Evolutionary conservation across 92 coral and sea anemone species (phyloP).

Genomic region (Phymanthus crucifer): DNA sequence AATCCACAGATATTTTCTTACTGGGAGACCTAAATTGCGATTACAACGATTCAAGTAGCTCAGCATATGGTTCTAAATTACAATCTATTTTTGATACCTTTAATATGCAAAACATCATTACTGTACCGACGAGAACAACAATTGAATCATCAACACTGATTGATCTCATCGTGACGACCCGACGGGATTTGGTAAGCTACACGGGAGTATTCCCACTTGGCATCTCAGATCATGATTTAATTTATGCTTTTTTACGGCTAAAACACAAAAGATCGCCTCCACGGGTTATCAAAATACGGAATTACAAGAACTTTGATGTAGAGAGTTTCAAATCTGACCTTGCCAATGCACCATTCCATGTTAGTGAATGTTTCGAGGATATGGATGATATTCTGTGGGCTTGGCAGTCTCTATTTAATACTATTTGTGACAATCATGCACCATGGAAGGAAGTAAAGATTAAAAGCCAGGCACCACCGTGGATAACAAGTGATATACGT

Average conservation of each 20-base stretch:
- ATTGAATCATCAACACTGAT: neutral
- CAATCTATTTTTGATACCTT: no score
- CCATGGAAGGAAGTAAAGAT: conserved; percentile 35
- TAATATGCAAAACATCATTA: neutral
- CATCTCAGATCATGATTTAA: conserved; percentile 29
- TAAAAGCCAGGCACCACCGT: conserved; percentile 29
- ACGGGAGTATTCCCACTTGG: conserved; percentile 36
- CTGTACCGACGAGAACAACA: neutral
- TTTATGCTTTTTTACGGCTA: conserved; percentile 28
- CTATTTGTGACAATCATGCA: conserved; percentile 38
- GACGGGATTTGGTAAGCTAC: no score
- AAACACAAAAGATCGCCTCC: conserved; percentile 46
- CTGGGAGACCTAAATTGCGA: no score
- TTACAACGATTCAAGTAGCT: no score
- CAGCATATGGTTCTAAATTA: no score
- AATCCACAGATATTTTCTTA: no score
- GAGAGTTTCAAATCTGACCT: conserved; percentile 21
- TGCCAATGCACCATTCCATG: conserved; percentile 26
- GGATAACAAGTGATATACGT: conserved; percentile 43
- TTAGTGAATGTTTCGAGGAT: conserved; percentile 27
- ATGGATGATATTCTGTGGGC: conserved; percentile 47
- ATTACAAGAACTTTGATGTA: neutral
- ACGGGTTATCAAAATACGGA: conserved; percentile 12
- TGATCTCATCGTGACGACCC: no score
- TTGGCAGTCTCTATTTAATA: conserved; percentile 22